Base-by-base conservation (phyloP, 1,140 invertebrate genomes). In the Caerostris extrusa region DNA sequence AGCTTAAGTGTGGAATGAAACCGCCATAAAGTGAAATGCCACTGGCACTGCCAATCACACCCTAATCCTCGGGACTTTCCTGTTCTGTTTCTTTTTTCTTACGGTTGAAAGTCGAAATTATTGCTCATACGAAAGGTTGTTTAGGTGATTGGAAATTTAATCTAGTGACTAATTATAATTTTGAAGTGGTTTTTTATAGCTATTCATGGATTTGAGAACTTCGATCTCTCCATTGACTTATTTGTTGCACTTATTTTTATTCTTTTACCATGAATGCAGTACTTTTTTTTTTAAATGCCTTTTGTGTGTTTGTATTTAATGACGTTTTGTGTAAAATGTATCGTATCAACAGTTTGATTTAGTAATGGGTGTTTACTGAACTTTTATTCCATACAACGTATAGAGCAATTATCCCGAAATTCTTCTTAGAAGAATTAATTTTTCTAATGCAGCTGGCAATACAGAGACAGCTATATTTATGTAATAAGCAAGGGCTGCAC, bases 1-100 rank as follows among this genome's bases (percentile, higher is more conserved):
- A 77, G 53, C 71, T 77, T 77, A 77, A 77, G 71, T 77, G 53
- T 77, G 71, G 71, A 77, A 77, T 77, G 71, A 77, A 77, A 77
- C 53, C 53, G 71, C 34, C 53, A 77, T 77, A 77, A 77, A 77
- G 71, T 77, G 71, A 77, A 77, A 77, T 77, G 53, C 71, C 34
- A 77, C 71, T 50, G 71, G 34, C 53, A 12, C 71, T 53, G 71
- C 71, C 71, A 77, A 77, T 77, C 71, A 77, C 8, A 34, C 71
- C 5, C 53, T 77, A 77, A 77, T 77, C 71, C 71, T 3, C 34
- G 34, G 7, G 34, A 7, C 5, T 12, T 77, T 10, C 71, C 71
- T 12, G 34, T 50, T 50, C 5, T 19, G 53, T 77, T 53, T 77
- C 50, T 50, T 7, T 77, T 50, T 53, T 50, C 53, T 5, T 19